A percentile compares a stretch with the other conserved stretches of the same genome.
These are phyloP conservation scores for Trogon melanurus DNA, from an alignment of 2,113 vertebrate species.

Conservation along the genomic window DNA sequence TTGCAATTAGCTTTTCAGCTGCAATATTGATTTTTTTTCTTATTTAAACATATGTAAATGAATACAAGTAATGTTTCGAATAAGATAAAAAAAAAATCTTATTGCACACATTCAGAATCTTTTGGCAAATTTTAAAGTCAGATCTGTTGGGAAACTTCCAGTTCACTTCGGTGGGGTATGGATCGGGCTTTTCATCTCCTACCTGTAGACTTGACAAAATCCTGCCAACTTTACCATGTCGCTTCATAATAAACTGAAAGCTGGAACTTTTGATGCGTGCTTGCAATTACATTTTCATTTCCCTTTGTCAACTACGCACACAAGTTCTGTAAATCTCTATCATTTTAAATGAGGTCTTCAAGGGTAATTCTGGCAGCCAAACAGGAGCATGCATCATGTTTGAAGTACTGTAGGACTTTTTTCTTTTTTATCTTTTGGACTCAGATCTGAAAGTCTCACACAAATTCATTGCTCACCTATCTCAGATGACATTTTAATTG, in stretches of 20 bases:
- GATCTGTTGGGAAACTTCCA: neutral
- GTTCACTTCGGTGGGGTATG: neutral
- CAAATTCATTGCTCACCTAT: constrained; percentile 42
- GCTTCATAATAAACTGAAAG: neutral
- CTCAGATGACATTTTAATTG: constrained; percentile 51
- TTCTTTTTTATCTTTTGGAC: neutral
- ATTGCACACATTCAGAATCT: neutral
- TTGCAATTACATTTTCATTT: constrained; percentile 34
- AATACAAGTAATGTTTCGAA: neutral
- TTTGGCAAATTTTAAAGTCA: neutral
- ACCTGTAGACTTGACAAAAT: neutral
- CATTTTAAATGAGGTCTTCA: constrained; percentile 33
- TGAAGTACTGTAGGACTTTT: neutral
- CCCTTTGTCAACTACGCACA: neutral
- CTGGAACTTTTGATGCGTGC: constrained; percentile 16
- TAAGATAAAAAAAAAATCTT: neutral
- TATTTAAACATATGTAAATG: neutral
- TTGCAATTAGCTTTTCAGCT: neutral
- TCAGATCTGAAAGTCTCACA: constrained; percentile 22
- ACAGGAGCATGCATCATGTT: neutral
- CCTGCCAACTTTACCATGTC: neutral
- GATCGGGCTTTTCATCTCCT: neutral
- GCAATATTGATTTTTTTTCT: neutral
- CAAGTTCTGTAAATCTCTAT: neutral
- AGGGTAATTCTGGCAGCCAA: constrained; percentile 19